Percentiles rank a stretch among this genome's conserved stretches.
These are phyloP conservation scores for Austrolebias charrua DNA, from an alignment of 2,797 vertebrate species.

Conservation along the genomic window DNA sequence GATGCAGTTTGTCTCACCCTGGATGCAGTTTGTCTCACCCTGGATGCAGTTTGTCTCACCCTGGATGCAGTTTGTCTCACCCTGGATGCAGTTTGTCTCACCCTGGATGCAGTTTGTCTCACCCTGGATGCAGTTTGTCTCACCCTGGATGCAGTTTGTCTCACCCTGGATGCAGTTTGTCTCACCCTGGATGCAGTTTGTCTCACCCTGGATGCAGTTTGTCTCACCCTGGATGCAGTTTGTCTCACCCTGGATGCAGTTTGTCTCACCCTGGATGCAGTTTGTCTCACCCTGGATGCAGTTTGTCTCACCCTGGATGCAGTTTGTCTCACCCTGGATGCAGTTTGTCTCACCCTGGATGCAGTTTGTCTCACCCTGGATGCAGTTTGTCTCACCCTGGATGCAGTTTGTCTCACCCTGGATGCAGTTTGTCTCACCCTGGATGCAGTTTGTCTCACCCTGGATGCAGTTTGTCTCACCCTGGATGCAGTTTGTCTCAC, in stretches of 20 bases:
- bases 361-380: constrained; percentile 82
- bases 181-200: constrained; percentile 82
- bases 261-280: constrained; percentile 82
- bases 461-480: constrained; percentile 82
- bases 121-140: constrained; percentile 82
- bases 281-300: constrained; percentile 83
- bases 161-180: constrained; percentile 82
- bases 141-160: constrained; percentile 82
- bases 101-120: constrained; percentile 82
- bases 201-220: constrained; percentile 81
- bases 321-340: constrained; percentile 83
- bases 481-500: constrained; percentile 82
- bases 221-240: constrained; percentile 83
- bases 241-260: constrained; percentile 81
- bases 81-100: constrained; percentile 82
- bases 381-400: constrained; percentile 82
- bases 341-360: constrained; percentile 82
- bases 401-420: constrained; percentile 83
- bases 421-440: constrained; percentile 82
- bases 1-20: constrained; percentile 82
- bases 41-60: constrained; percentile 82
- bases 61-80: constrained; percentile 82
- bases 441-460: constrained; percentile 82
- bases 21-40: constrained; percentile 82
- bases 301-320: constrained; percentile 82